phyloP scores from a whole-genome alignment of 2,113 vertebrate species.

The Cyanoderma ruficeps region DNA sequence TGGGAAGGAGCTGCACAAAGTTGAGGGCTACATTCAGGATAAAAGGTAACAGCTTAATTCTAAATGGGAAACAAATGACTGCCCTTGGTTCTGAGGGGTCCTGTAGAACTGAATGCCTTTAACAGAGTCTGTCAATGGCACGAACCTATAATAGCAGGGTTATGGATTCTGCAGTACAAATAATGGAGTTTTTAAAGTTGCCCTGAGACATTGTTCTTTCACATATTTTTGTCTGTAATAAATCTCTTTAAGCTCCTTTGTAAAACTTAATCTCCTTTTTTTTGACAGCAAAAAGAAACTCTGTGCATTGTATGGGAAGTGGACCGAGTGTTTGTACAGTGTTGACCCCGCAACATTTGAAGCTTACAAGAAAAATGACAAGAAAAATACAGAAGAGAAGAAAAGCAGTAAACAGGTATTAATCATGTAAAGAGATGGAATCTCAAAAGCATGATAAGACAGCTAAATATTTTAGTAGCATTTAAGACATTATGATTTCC shows the following conservation, averaged over 20 bases:
- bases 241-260: not conserved
- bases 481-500: not conserved
- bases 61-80: not conserved
- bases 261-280: not conserved
- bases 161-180: not conserved
- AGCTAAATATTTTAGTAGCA: not conserved
- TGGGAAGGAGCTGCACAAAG: conserved; percentile 97
- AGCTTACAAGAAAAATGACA: conserved; percentile 89
- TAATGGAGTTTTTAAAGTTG: not conserved
- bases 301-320: conserved; percentile 93
- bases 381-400: conserved; percentile 89
- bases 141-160: not conserved
- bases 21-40: conserved; percentile 96
- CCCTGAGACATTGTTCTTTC: not conserved
- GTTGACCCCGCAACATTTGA: conserved; percentile 86
- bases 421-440: not conserved
- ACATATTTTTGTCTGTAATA: not conserved
- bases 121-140: not conserved
- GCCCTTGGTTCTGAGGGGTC: not conserved
- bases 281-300: conserved; percentile 91
- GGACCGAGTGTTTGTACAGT: conserved; percentile 94
- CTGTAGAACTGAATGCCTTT: not conserved
- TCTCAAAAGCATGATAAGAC: not conserved
- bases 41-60: conserved; percentile 84
- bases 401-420: conserved; percentile 88